These are phyloP conservation scores for Siderastrea radians DNA, from an alignment of 92 coral and sea anemone species.

Conservation along the genomic window DNA sequence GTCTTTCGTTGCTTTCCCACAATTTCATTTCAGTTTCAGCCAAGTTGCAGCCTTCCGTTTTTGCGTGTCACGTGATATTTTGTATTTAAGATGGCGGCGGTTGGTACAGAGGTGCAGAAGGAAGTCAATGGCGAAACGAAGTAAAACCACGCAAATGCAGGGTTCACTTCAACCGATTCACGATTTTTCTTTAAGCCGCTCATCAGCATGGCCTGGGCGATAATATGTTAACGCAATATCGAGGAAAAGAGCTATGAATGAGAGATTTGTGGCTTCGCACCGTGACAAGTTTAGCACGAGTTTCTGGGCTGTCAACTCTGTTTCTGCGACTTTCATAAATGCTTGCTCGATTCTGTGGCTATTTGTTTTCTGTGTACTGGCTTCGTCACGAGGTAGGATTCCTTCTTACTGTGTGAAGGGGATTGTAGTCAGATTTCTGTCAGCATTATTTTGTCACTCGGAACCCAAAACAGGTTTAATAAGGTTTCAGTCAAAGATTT, in stretches of 20 bases:
- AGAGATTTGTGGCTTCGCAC: constrained; percentile 4
- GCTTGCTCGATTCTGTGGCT: constrained; percentile 2
- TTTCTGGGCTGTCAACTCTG: constrained; percentile 2
- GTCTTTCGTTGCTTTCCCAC: too few relatives aligned
- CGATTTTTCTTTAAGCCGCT: background rate
- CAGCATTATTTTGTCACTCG: background rate
- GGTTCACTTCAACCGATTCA: background rate
- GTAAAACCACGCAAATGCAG: background rate
- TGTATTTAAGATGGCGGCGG: constrained; percentile 32
- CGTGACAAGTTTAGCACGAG: background rate
- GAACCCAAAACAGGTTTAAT: background rate
- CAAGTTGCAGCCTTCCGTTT: too few relatives aligned
- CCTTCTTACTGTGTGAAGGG: background rate
- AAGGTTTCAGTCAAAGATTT: too few relatives aligned
- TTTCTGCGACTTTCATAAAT: background rate
- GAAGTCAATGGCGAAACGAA: background rate
- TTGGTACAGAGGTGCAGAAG: background rate
- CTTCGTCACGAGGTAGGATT: constrained; percentile 14
- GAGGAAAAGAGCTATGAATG: constrained; percentile 19
- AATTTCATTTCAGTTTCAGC: too few relatives aligned
- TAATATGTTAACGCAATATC: background rate
- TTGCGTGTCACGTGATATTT: background rate
- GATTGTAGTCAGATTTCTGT: background rate
- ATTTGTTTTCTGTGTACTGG: background rate
- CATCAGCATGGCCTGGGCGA: constrained; percentile 9